Evolutionary conservation across 2,797 vertebrate species (phyloP), one percentile per base, ranked within the genome.

Genomic region (Erethizon dorsatum): DNA sequence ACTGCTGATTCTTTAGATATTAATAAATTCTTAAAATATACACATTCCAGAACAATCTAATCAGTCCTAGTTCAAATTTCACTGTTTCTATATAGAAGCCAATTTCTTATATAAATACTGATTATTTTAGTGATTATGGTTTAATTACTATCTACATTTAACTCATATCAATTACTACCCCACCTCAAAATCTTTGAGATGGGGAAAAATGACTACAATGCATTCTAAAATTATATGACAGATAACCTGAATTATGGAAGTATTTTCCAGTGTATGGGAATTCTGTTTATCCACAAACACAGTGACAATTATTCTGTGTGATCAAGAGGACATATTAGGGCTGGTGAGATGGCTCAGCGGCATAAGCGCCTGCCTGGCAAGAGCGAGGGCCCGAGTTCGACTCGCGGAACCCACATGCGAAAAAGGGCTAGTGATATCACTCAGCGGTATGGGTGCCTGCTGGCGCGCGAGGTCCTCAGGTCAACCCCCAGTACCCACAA

Each of bases 1-100:
- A 18, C 7, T 94, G 28, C 17, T 92, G 10, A 71, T 91, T 97
- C 83, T 61, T 57, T 77, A 3, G n/a, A 11, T 0, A 94, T 54
- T 67, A 33, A 89, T 67, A n/a, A 80, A 69, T 91, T 95, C 73
- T 94, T 90, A 91, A 93, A 93, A 28, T 85, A 20, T 63, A 41
- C 1, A 59, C 37, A 52, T 54, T 83, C 33, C 31, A 84, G 22
- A 80, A 54, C 22, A 85, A 65, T 41, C 14, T 57, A 73, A 52
- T n/a, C 3, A 9, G 2, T 91, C 33, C 31, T 88, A 71, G 11
- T 90, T 90, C 33, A 89, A 3, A 71, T 59, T 90, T 86, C 1
- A 63, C 31, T 95, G 24, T 89, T 96, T 96, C 15, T 22, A 11
- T 73, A 12, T 7, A 71, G 24, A 78, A 52, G 90, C 14, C 88